Percentiles rank a stretch among this genome's conserved stretches.
Conservation (phyloP, 2,797 vertebrate species). For the Tenualosa ilisha region DNA sequence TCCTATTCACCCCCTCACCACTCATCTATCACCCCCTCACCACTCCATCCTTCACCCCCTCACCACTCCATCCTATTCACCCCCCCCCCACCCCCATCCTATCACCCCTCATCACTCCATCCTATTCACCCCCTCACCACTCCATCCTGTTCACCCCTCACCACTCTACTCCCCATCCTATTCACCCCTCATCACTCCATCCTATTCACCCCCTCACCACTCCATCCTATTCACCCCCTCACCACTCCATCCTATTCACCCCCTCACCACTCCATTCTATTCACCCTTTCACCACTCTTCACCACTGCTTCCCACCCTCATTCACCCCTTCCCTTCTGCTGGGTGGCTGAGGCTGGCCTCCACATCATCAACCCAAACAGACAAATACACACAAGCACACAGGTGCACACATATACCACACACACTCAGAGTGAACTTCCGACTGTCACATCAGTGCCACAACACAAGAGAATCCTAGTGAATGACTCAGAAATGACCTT, state of each 20-base stretch:
- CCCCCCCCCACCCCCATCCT: slow-evolving; percentile 13
- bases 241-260: no score
- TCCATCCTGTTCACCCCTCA: no score
- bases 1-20: slow-evolving; percentile 16
- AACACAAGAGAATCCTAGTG: slow-evolving; percentile 52
- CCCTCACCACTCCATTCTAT: no score
- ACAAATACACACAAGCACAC: neutral
- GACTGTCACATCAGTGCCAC: slow-evolving; percentile 38
- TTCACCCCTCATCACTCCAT: neutral
- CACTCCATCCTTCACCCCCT: no score
- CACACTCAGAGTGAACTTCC: neutral
- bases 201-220: no score
- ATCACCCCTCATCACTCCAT: neutral
- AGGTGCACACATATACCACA: neutral
- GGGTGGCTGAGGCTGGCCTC: no score
- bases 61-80: no score
- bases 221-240: no score
- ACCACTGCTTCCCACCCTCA: no score
- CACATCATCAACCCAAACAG: neutral
- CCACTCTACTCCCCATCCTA: slow-evolving; percentile 22
- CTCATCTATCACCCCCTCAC: slow-evolving; percentile 14
- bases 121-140: no score
- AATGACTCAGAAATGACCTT: slow-evolving; percentile 50
- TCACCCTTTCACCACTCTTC: no score
- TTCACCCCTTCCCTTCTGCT: no score